These are phyloP conservation scores for Poicephalus meyeri DNA, from an alignment of 2,113 vertebrate species.

Conservation along the genomic window DNA sequence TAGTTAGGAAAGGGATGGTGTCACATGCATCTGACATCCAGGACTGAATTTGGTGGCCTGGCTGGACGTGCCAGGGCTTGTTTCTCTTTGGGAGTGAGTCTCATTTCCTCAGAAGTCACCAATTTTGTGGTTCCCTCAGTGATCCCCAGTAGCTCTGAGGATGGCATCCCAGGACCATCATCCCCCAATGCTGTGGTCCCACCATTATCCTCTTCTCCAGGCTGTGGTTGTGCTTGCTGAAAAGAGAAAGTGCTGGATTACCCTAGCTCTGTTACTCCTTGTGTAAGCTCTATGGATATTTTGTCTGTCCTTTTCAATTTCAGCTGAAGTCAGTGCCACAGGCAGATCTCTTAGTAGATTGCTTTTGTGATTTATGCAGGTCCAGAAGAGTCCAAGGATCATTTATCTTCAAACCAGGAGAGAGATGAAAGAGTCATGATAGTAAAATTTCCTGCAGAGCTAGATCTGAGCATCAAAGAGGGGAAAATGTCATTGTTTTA, in stretches of 20 bases:
- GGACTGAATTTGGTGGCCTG: accelerated
- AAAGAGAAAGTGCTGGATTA: not conserved
- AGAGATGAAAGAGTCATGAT: conserved; percentile 75
- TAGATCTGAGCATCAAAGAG: conserved; percentile 74
- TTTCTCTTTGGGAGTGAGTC: not conserved
- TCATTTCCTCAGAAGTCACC: not conserved
- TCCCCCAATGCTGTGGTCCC: not conserved
- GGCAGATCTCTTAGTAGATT: conserved; percentile 76
- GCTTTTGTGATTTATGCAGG: conserved; percentile 79
- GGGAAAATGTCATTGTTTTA: conserved; percentile 76
- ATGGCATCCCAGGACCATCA: not conserved
- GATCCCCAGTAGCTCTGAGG: not conserved
- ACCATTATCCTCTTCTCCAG: not conserved
- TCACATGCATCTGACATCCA: not conserved
- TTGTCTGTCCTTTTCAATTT: conserved; percentile 71
- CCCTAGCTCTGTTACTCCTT: conserved; percentile 41
- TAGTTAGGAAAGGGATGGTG: not conserved
- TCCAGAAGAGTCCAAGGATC: conserved; percentile 75
- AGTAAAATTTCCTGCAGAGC: conserved; percentile 74
- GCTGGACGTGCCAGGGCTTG: not conserved
- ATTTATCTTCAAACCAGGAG: conserved; percentile 80
- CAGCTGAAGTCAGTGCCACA: conserved; percentile 64
- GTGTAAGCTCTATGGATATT: conserved; percentile 67
- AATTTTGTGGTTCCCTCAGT: not conserved
- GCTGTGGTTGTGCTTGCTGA: not conserved